Percentiles rank a stretch among this genome's conserved stretches.
phyloP scores from a whole-genome alignment of 2,888 invertebrate genomes.

The Busseola fusca region DNA sequence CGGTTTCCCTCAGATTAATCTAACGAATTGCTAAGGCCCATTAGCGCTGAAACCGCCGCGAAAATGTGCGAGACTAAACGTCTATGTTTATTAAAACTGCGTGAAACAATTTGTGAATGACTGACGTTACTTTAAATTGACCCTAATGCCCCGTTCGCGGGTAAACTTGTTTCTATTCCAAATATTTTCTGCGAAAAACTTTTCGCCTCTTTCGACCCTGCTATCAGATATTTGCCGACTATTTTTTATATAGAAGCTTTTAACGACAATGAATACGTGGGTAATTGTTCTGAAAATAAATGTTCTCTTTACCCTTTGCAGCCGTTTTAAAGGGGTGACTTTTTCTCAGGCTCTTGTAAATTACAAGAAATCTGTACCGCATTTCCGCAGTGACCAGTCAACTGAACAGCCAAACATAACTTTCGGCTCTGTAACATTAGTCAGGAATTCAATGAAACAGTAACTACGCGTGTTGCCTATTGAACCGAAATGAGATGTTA shows the following conservation, averaged over 20 bases:
- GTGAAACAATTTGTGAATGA: constrained; percentile 37
- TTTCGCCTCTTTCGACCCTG: background rate
- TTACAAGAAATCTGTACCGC: constrained; percentile 6
- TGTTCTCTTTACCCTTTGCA: background rate
- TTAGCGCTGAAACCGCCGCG: constrained; percentile 44
- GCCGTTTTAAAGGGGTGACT: constrained; percentile 11
- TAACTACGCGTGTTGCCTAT: constrained; percentile 39
- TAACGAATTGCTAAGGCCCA: constrained; percentile 37
- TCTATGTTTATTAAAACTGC: constrained; percentile 34
- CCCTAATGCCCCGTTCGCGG: constrained; percentile 13
- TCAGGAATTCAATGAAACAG: constrained; percentile 35
- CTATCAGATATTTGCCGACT: constrained; percentile 1
- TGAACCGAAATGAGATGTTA: constrained; percentile 67
- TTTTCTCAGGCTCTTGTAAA: background rate
- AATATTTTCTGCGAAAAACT: background rate
- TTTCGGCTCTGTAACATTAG: constrained; percentile 29
- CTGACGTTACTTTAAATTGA: constrained; percentile 29
- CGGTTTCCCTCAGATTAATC: constrained; percentile 43
- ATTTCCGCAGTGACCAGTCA: constrained; percentile 17
- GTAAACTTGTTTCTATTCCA: background rate
- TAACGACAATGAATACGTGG: constrained; percentile 5
- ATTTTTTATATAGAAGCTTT: constrained; percentile 15
- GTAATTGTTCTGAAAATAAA: constrained; percentile 6
- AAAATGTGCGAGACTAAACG: constrained; percentile 27
- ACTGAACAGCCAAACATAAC: constrained; percentile 26